Percentiles rank a stretch among this genome's conserved stretches.
phyloP scores from a whole-genome alignment of 2,888 invertebrate species.

The Perdita meconis region DNA sequence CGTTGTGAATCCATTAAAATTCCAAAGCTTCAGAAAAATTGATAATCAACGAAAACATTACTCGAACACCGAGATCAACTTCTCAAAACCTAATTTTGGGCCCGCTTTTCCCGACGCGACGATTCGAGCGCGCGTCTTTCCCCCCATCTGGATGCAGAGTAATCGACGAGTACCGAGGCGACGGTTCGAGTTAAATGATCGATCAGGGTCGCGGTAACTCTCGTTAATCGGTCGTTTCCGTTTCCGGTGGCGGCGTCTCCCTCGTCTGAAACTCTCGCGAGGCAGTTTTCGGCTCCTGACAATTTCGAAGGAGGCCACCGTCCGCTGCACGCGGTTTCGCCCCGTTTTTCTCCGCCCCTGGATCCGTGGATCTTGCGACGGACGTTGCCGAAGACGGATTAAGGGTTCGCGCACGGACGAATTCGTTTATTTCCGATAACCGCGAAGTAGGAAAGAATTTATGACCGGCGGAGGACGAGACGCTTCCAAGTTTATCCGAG shows the following conservation, averaged over 20 bases:
- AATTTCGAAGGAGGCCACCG: slow-evolving; percentile 60
- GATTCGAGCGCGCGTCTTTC: slow-evolving; percentile 54
- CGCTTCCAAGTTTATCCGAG: slow-evolving; percentile 39
- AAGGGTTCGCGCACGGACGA: slow-evolving; percentile 58
- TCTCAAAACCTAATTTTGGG: no score
- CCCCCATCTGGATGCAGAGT: slow-evolving; percentile 55
- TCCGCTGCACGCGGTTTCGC: not conserved
- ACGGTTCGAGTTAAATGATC: slow-evolving; percentile 69
- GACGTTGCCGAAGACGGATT: slow-evolving; percentile 63
- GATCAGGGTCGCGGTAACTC: slow-evolving; percentile 75
- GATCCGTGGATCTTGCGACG: slow-evolving; percentile 34
- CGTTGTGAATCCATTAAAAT: no score
- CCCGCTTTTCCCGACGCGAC: no score
- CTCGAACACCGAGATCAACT: no score
- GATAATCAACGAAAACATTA: no score
- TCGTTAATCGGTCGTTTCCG: slow-evolving; percentile 77
- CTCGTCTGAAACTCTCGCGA: slow-evolving; percentile 61
- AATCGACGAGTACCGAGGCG: slow-evolving; percentile 58
- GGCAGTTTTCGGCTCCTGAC: slow-evolving; percentile 67
- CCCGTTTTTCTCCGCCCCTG: no score
- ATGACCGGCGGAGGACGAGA: slow-evolving; percentile 41
- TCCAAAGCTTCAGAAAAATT: no score
- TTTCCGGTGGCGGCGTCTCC: slow-evolving; percentile 39
- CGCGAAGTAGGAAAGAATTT: slow-evolving; percentile 47
- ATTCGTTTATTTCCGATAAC: slow-evolving; percentile 62